Evolutionary conservation across 2,888 invertebrate genomes (phyloP), one percentile per base, ranked within the genome.

Genomic region (Stenolophus ochropezus): DNA sequence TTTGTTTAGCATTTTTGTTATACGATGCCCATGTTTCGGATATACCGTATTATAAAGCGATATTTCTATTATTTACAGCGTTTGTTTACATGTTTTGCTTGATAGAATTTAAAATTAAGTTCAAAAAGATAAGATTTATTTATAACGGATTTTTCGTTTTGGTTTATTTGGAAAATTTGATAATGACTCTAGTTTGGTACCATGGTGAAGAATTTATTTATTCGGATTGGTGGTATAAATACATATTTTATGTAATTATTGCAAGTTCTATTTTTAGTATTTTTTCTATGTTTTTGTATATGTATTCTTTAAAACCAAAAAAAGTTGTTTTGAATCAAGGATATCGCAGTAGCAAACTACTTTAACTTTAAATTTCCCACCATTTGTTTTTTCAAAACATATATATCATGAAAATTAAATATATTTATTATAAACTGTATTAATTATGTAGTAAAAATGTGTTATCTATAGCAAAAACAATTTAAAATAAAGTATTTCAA

Each of bases 71-170:
- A 83, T 93, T 95, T 87, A 91, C 96, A 16, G 94, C 94, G 11
- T 92, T 94, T 84, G 91, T 96, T 83, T 96, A 94, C 86, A 90
- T 95, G 78, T 94, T 95, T 87, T 94, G 94, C 86, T 90, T 95
- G 58, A 93, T 96, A 86, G 96, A 96, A 89, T 95, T 96, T 85
- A 94, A 95, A 87, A 92, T 95, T 79, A 93, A 93, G 87, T 96
- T 96, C 87, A 93, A 93, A 84, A 93, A 94, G 86, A 92, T 94
- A 18, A 92, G 93, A 2, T 90, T 93, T 77, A 94, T 95, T 92
- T 93, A 95, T 85, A 89, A 92, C 83, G 91, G 92, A 74, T 96
- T 94, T 90, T 92, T 94, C 85, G 87, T 91, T 75, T 89, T 95
- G 61, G 92, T 93, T 61, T 91, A 93, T 82, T 84, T 90, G 25